A percentile compares a stretch with the other conserved stretches of the same genome.
Conservation (phyloP, 2,888 invertebrate genomes). For the Lysandra coridon region DNA sequence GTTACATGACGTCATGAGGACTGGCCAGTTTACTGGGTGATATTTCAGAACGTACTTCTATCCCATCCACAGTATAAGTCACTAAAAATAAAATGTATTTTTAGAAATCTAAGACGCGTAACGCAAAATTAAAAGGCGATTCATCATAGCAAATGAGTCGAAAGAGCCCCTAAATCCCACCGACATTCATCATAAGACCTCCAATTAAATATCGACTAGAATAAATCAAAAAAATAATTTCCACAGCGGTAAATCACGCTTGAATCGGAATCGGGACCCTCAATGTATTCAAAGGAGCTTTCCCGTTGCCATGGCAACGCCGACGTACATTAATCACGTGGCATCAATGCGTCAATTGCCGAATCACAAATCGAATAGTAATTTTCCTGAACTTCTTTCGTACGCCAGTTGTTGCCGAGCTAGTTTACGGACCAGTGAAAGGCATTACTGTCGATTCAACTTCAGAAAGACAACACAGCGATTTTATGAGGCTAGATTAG, state of each 20-base stretch:
- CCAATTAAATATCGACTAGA: background rate
- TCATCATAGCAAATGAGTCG: background rate
- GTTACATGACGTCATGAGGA: too few relatives aligned
- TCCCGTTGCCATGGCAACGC: background rate
- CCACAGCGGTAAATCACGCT: background rate
- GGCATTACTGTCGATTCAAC: too few relatives aligned
- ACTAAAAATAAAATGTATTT: background rate
- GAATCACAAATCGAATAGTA: background rate
- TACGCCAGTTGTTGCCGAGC: background rate
- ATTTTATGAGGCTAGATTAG: too few relatives aligned
- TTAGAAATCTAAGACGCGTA: background rate
- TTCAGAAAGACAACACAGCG: too few relatives aligned
- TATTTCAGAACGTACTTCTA: background rate
- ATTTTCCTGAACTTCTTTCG: too few relatives aligned
- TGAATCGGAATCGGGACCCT: background rate
- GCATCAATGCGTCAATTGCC: background rate
- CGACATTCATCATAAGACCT: background rate
- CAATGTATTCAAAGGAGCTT: background rate
- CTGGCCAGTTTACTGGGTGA: too few relatives aligned
- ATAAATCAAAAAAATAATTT: constrained; percentile 15
- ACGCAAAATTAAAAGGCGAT: background rate
- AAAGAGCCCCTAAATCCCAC: background rate
- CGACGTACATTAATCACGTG: background rate
- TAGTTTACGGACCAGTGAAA: background rate
- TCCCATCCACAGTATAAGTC: background rate